Base-by-base conservation (phyloP, 2,113 vertebrate genomes). In the Chlorodrepanis virens region DNA sequence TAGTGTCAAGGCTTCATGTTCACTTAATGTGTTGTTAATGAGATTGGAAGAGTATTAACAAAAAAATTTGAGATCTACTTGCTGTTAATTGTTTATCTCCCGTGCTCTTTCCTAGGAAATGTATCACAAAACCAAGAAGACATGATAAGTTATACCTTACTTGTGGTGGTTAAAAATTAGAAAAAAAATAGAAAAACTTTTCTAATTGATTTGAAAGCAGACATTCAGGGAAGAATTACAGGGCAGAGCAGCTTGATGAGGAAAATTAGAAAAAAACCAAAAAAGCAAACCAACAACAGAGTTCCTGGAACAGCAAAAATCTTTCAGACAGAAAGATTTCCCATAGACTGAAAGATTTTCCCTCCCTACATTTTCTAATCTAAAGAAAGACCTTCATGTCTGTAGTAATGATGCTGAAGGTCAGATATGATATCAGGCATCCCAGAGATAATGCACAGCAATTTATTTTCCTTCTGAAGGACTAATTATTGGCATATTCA, bases 321-420 rank as follows among this genome's bases (percentile, higher is more conserved):
- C n/a, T 76, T 60, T 69, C n/a, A 76, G 45, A 67, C 22, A 67
- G 54, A 57, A 33, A 21, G 53, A 54, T 13, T 54, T 33, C 8
- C 53, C 5, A 0, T 21, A 54, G 12, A 33, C 53, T 33, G 29
- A 54, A n/a, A n/a, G 33, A 57, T 57, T 57, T 57, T 24, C 56
- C 33, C 71, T 47, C 85, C 64, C 31, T 42, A 8, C 12, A 65
- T 70, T 87, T 94, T 63, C 56, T 87, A 3, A 68, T 94, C 82
- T 84, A 90, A 87, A 83, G 83, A 89, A 91, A 94, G 89, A 78
- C 89, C 90, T 97, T 95, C 79, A 72, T 57, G 79, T 88, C 63
- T 69, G 27, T 27, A 93, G 84, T 95, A 98, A 97, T 94, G 94
- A 97, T 91, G 94, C 80, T 97, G 97, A 97, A 97, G 97, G 97